These are phyloP conservation scores for Ceuthmochares aereus DNA, from an alignment of 2,113 vertebrate species.

Conservation along the genomic window DNA sequence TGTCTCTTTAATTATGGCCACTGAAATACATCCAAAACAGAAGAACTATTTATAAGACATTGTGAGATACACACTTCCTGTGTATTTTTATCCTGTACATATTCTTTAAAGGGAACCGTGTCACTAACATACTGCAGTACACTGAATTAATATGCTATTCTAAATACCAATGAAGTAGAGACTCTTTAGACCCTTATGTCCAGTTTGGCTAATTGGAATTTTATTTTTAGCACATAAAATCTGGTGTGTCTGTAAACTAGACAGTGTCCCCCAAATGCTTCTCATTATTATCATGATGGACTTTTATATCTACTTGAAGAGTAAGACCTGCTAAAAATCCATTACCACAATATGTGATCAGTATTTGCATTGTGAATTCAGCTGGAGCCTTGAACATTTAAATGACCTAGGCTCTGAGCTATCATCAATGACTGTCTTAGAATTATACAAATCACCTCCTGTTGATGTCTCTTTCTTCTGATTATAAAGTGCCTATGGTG, in stretches of 20 bases:
- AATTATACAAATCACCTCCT: not conserved
- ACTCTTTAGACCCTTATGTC: not conserved
- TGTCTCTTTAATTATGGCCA: not conserved
- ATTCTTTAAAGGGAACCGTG: not conserved
- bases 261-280: not conserved
- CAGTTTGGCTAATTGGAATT: not conserved
- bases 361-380: not conserved
- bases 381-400: not conserved
- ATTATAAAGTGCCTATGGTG: not conserved
- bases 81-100: not conserved
- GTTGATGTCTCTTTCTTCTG: not conserved
- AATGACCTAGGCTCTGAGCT: not conserved
- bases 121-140: not conserved
- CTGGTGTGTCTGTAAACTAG: not conserved
- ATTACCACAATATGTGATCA: not conserved
- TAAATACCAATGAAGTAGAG: not conserved
- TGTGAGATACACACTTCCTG: not conserved
- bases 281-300: not conserved
- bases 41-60: not conserved
- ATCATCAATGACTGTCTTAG: not conserved
- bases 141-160: not conserved
- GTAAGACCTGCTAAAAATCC: not conserved
- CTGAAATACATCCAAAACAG: not conserved
- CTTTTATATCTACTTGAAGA: not conserved
- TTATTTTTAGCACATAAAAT: not conserved